phyloP scores from a whole-genome alignment of 2,797 vertebrate species.

The Adelosebastes latens region DNA sequence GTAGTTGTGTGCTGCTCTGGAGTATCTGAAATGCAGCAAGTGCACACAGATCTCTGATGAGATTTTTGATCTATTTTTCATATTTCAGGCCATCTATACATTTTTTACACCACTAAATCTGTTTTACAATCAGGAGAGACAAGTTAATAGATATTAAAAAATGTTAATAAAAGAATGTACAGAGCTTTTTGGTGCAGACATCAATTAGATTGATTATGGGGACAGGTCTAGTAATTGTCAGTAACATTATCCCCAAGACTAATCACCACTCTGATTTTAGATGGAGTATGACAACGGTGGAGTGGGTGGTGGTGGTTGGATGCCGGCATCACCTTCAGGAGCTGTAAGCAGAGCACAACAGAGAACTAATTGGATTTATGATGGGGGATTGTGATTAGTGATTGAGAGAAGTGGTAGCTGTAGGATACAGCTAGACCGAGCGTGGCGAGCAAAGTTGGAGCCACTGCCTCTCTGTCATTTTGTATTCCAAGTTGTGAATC shows the following conservation, averaged over 20 bases:
- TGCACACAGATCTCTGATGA: not conserved
- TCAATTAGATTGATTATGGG: conserved; percentile 21
- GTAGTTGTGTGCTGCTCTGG: conserved; percentile 12
- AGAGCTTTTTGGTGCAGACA: not conserved
- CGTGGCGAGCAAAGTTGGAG: not conserved
- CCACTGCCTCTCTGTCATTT: not conserved
- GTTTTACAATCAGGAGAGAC: not conserved
- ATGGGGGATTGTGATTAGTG: conserved; percentile 10
- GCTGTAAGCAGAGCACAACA: not conserved
- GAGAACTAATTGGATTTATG: conserved; percentile 22
- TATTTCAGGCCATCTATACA: not conserved
- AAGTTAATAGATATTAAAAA: not conserved
- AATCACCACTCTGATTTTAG: conserved; percentile 12
- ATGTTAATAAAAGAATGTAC: not conserved
- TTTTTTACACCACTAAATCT: not conserved
- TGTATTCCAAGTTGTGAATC: not conserved
- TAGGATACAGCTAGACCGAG: not conserved
- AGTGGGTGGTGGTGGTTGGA: not conserved
- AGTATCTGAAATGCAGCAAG: conserved; percentile 1
- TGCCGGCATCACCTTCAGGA: conserved; percentile 1
- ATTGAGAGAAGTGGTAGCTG: conserved; percentile 2
- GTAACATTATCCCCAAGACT: conserved; percentile 15
- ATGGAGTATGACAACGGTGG: conserved; percentile 5
- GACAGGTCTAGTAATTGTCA: conserved; percentile 36
- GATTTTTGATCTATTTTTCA: conserved; percentile 2